A percentile compares a stretch with the other conserved stretches of the same genome.
Conservation (phyloP, 2,113 vertebrate genomes). For the Oncorhynchus nerka region DNA sequence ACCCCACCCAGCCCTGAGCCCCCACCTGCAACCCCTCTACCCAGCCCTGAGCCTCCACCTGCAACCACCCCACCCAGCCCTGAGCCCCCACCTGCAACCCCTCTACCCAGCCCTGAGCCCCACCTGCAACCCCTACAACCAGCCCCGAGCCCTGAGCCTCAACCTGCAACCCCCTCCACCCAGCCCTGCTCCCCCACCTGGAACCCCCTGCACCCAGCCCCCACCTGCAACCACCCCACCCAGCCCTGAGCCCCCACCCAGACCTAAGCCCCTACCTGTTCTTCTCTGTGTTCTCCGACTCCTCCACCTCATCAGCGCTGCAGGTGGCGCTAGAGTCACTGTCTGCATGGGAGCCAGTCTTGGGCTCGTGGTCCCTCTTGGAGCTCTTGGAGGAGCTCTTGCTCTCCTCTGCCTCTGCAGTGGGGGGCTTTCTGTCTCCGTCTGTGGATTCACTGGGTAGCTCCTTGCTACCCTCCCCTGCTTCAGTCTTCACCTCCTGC, state of each 20-base stretch:
- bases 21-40: no score
- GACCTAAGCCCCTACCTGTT: slow-evolving; percentile 75
- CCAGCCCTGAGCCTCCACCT: no score
- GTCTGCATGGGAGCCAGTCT: slow-evolving; percentile 77
- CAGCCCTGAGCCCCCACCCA: no score
- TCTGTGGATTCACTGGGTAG: slow-evolving; percentile 38
- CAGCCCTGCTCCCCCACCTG: neutral
- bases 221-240: no score
- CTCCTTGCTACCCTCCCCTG: slow-evolving; percentile 66
- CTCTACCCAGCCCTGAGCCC: no score
- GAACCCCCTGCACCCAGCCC: no score
- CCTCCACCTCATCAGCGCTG: slow-evolving; percentile 94
- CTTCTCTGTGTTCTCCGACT: slow-evolving; percentile 84
- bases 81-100: no score
- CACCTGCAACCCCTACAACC: no score
- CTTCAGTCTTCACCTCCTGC: slow-evolving; percentile 73
- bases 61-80: no score
- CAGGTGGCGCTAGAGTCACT: slow-evolving; percentile 98
- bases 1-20: no score
- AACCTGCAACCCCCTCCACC: neutral
- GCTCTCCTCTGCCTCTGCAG: slow-evolving; percentile 53
- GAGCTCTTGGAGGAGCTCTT: slow-evolving; percentile 76
- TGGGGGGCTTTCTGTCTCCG: slow-evolving; percentile 72
- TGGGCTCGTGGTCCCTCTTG: slow-evolving; percentile 79
- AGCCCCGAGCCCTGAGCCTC: neutral